Evolutionary conservation across 2,888 invertebrate species (phyloP).

Genomic region (Leptinotarsa peninsularis): DNA sequence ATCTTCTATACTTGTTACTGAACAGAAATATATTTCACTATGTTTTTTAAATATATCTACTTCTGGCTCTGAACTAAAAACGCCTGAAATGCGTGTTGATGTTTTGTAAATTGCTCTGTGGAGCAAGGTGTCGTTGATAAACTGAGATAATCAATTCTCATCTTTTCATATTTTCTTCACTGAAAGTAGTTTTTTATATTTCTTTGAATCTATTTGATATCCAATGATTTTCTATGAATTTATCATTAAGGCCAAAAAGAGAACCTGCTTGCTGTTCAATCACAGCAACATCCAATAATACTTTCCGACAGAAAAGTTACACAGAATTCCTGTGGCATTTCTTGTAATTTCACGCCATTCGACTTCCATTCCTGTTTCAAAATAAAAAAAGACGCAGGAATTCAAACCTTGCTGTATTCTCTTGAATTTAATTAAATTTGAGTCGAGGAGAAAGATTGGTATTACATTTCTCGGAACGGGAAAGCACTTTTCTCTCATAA

Average conservation of each 20-base stretch:
- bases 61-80: too few relatives aligned
- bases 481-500: slow-evolving; percentile 1
- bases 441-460: background rate
- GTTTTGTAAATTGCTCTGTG: too few relatives aligned
- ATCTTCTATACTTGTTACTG: too few relatives aligned
- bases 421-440: slow-evolving; percentile 17
- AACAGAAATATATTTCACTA: too few relatives aligned
- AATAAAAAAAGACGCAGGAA: background rate
- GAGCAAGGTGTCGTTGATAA: too few relatives aligned
- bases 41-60: too few relatives aligned
- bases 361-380: background rate
- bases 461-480: slow-evolving; percentile 9
- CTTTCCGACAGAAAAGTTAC: background rate
- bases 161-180: too few relatives aligned
- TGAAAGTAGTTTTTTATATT: too few relatives aligned
- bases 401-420: slow-evolving; percentile 7
- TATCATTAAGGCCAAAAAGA: background rate
- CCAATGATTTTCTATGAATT: background rate
- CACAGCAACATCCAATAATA: background rate
- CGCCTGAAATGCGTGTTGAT: too few relatives aligned
- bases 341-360: slow-evolving; percentile 17
- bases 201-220: too few relatives aligned
- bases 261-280: background rate
- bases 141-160: too few relatives aligned
- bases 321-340: slow-evolving; percentile 12